Evolutionary conservation across 2,113 vertebrate species (phyloP), one percentile per base, ranked within the genome.

Genomic region (mouse (Mus musculus)): DNA sequence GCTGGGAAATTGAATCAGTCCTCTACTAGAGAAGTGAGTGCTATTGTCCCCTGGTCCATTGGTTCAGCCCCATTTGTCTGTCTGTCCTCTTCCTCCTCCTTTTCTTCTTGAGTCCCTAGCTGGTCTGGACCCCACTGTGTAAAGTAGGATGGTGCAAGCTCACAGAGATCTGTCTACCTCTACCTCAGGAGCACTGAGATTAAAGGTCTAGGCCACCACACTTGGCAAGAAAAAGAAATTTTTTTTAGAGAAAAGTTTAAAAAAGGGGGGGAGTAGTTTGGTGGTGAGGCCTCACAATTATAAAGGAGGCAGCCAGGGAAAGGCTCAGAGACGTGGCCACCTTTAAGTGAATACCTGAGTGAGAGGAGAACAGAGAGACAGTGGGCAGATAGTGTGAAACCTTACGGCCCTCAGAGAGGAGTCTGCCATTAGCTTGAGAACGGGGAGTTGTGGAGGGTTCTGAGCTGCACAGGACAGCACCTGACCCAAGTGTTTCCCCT

Each of bases 361-460:
- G 28, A 20, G 49, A 17, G 1, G 52, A 81, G 39, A 30, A 22
- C 1, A 91, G 11, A 54, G 39, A 78, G 71, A 39, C 4, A 56
- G 28, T 0, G 5, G 36, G 26, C 39, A 30, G 61, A 17, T 4
- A 3, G 1, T 5, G 12, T 16, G 59, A 56, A 36, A 6, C 33
- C 28, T 42, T 52, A 56, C 4, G 36, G 22, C 78, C 20, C 12
- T 26, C 8, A 19, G 63, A 30, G 82, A 82, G 54, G 81, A 12
- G 11, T 49, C 39, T 46, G 9, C 28, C 84, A 33, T 33, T 36
- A 19, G 61, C 42, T 69, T 52, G n/a, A 84, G 56, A 59, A 42
- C 28, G 11, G 28, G 49, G 69, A 28, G 11, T 9, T 22, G 28
- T 16, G 14, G 19, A 30, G 42, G 17, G 39, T n/a, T 82, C 59